Conservation (phyloP, 1,140 invertebrate genomes). For the Drosophila busckii region DNA sequence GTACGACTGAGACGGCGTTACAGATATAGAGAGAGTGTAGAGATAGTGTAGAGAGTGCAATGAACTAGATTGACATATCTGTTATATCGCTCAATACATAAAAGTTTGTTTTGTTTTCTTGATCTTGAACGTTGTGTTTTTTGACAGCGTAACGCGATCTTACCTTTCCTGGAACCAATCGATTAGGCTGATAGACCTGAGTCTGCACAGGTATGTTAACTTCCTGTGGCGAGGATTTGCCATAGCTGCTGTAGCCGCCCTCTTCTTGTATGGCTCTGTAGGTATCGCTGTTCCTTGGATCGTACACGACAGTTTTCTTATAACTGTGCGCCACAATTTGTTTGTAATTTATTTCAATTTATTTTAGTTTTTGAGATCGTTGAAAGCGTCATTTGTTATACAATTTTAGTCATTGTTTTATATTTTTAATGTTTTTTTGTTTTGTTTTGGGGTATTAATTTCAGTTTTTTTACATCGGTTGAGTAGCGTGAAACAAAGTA, state of each 20-base stretch:
- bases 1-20: conserved; percentile 36
- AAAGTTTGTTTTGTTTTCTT: conserved; percentile 39
- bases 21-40: conserved; percentile 28
- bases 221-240: conserved; percentile 83
- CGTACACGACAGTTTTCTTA: conserved; percentile 87
- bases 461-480: conserved; percentile 70
- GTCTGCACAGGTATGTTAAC: conserved; percentile 83
- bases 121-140: conserved; percentile 29
- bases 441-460: conserved; percentile 37
- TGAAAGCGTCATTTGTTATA: conserved; percentile 67
- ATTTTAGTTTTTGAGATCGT: conserved; percentile 57
- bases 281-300: conserved; percentile 91
- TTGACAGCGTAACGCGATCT: conserved; percentile 62
- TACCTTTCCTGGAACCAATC: conserved; percentile 81
- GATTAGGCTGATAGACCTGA: conserved; percentile 86
- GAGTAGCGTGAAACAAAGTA: conserved; percentile 75
- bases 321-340: conserved; percentile 72
- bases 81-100: conserved; percentile 24
- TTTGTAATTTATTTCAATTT: conserved; percentile 25
- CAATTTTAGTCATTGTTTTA: conserved; percentile 23
- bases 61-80: conserved; percentile 31
- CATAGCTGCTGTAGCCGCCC: conserved; percentile 79
- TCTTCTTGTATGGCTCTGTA: conserved; percentile 90
- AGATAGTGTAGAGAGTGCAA: conserved; percentile 25
- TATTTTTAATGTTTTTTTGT: conserved; percentile 41